Evolutionary conservation across 2,113 vertebrate genomes (phyloP), one percentile per base, ranked within the genome.

Genomic region (Cyanoderma ruficeps): DNA sequence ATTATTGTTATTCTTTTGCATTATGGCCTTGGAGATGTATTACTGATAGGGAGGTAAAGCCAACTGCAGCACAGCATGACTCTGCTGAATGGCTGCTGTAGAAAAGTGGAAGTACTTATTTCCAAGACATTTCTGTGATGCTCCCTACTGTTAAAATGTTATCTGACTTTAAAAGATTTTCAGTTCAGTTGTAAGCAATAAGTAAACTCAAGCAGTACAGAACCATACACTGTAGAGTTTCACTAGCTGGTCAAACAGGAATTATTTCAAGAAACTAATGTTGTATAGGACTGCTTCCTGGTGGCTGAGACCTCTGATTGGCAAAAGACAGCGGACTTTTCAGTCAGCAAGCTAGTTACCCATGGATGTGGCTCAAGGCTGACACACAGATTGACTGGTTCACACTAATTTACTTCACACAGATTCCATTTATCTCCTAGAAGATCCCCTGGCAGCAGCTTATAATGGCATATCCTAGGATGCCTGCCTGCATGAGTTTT

Each of bases 371-470:
- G 97, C 97, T 98, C 97, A 96, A 96, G 97, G 94, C 97, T 98
- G 98, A 98, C 98, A 98, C 95, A 95, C 96, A 97, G 98, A 98
- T 98, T 98, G 98, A 98, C 98, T 98, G 98, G 97, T 98, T 98
- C 98, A 98, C 98, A 98, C 98, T 98, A 98, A 98, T 98, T 98
- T 98, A 98, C 98, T 98, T 98, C 98, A 98, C 98, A 98, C 97
- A 97, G 98, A 98, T 98, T 98, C 98, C 97, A 98, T 98, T 98
- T 98, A 98, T 98, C 98, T 98, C 97, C 95, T 97, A 96, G 98
- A 98, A 97, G 98, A 98, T 98, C 97, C 98, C 98, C 98, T 97
- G 97, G 98, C 98, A 98, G 98, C 97, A 96, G 98, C 97, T 98
- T 98, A 97, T 98, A 98, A 98, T 97, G 97, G 98, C 97, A 95